Evolutionary conservation across 2,797 vertebrate genomes (phyloP).

Genomic region (Rhyacichthys aspro): DNA sequence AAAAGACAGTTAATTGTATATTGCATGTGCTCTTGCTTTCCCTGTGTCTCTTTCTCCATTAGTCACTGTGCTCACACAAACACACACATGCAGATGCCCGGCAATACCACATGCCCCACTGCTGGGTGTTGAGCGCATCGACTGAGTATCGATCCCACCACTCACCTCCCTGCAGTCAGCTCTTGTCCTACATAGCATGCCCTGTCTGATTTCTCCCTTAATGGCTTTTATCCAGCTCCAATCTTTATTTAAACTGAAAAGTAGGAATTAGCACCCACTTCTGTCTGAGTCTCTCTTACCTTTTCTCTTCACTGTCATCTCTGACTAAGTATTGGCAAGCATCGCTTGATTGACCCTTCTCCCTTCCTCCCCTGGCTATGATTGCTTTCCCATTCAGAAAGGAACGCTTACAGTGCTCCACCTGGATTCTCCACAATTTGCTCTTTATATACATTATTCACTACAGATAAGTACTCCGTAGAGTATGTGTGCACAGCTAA

Average conservation of each 20-base stretch:
- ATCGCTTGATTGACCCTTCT: slow-evolving; percentile 56
- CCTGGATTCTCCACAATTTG: slow-evolving; percentile 24
- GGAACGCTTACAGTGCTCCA: slow-evolving; percentile 41
- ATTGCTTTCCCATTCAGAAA: slow-evolving; percentile 56
- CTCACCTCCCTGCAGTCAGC: slow-evolving; percentile 87
- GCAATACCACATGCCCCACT: slow-evolving; percentile 62
- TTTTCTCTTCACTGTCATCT: slow-evolving; percentile 72
- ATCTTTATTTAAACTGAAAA: slow-evolving; percentile 90
- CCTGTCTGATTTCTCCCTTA: slow-evolving; percentile 88
- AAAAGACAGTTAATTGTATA: slow-evolving; percentile 76
- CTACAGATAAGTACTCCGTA: slow-evolving; percentile 2
- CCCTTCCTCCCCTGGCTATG: slow-evolving; percentile 39
- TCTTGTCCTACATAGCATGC: slow-evolving; percentile 87
- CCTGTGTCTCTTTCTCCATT: slow-evolving; percentile 69
- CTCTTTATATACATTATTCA: slow-evolving; percentile 15
- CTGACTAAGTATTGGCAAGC: slow-evolving; percentile 55
- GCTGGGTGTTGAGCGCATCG: slow-evolving; percentile 86
- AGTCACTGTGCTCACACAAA: slow-evolving; percentile 68
- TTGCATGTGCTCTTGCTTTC: slow-evolving; percentile 69
- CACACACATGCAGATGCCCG: slow-evolving; percentile 62
- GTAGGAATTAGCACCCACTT: slow-evolving; percentile 85
- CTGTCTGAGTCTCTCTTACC: slow-evolving; percentile 67
- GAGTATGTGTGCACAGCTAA: neutral
- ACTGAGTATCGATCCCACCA: slow-evolving; percentile 85
- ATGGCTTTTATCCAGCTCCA: slow-evolving; percentile 87